Evolutionary conservation across 2,888 invertebrate genomes (phyloP).

Genomic region (Drosophila histrio): DNA sequence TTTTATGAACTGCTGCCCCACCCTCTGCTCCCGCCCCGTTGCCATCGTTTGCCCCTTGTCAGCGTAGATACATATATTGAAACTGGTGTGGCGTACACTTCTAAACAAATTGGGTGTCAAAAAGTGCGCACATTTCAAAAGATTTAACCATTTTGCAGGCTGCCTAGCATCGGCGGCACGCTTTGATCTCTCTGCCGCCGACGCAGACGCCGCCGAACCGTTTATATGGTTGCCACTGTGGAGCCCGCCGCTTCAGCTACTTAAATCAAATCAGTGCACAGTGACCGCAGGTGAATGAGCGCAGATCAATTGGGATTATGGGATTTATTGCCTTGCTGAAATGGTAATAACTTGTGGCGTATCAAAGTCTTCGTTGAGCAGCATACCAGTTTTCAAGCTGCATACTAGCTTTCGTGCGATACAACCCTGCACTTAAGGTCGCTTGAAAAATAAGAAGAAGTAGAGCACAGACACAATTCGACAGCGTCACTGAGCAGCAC

Average conservation of each 20-base stretch:
- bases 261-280: conserved; percentile 43
- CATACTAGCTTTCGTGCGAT: too few relatives aligned
- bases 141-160: conserved; percentile 78
- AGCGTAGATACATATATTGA: conserved; percentile 15
- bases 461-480: too few relatives aligned
- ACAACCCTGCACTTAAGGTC: too few relatives aligned
- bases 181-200: conserved; percentile 73
- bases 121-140: conserved; percentile 81
- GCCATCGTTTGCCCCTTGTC: not conserved
- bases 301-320: not conserved
- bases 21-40: not conserved
- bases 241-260: conserved; percentile 31
- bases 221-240: conserved; percentile 59
- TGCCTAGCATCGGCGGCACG: conserved; percentile 29
- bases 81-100: conserved; percentile 58
- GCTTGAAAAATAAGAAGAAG: too few relatives aligned
- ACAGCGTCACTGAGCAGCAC: too few relatives aligned
- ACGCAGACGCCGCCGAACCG: conserved; percentile 60
- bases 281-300: conserved; percentile 31
- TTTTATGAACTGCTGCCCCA: conserved; percentile 61
- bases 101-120: conserved; percentile 82
- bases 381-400: too few relatives aligned
- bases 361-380: too few relatives aligned
- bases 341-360: too few relatives aligned
- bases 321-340: too few relatives aligned